Percentiles rank a stretch among this genome's conserved stretches.
Evolutionary conservation across 2,113 vertebrate genomes (phyloP).

Genomic region (Myrmecophaga tridactyla): DNA sequence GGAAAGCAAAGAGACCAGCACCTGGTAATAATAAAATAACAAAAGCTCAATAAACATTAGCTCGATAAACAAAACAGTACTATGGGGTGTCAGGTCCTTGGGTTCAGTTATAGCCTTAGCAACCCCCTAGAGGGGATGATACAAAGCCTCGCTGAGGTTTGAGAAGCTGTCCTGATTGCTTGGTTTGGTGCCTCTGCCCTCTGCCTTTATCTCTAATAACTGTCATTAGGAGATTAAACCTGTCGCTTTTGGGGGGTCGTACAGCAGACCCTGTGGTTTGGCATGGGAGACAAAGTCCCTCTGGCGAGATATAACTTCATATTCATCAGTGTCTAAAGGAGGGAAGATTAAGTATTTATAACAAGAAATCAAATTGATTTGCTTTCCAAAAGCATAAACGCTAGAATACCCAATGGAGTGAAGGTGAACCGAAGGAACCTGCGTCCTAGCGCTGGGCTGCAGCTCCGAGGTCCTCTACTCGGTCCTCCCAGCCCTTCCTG

Average conservation of each 20-base stretch:
- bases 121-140: background rate
- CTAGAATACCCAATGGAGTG: background rate
- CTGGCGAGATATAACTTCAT: slow-evolving; percentile 16
- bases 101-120: background rate
- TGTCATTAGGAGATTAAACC: slow-evolving; percentile 23
- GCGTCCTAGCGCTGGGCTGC: background rate
- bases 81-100: background rate
- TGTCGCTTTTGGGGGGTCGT: background rate
- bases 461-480: fast-evolving
- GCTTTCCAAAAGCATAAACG: background rate
- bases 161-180: background rate
- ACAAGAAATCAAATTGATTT: slow-evolving; percentile 30
- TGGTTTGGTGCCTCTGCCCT: background rate
- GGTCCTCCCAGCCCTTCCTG: too few relatives aligned
- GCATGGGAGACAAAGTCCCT: slow-evolving; percentile 1
- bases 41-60: background rate
- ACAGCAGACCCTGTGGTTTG: slow-evolving; percentile 30
- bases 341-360: slow-evolving; percentile 27
- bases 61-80: too few relatives aligned
- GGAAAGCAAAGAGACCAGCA: background rate
- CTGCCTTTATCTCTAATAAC: background rate
- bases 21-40: background rate
- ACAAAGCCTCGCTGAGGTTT: background rate
- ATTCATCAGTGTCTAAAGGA: background rate
- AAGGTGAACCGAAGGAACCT: background rate